A percentile compares a stretch with the other conserved stretches of the same genome.
Conservation (phyloP, 2,113 vertebrate species). For the Anser brachyrhynchus region DNA sequence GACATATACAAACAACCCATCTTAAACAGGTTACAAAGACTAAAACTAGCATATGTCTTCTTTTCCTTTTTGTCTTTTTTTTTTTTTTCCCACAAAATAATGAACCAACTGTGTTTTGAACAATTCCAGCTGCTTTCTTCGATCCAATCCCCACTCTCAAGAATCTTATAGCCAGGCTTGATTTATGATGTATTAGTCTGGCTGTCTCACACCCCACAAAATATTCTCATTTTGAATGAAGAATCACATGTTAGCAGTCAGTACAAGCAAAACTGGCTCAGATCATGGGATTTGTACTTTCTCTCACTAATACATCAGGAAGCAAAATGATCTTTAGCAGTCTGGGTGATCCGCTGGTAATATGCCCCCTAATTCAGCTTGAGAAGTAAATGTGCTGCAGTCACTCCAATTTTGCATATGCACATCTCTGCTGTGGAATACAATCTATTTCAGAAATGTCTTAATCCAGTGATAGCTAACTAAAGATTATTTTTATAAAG, state of each 20-base stretch:
- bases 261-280: background rate
- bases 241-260: background rate
- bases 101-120: background rate
- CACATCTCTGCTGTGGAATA: background rate
- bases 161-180: background rate
- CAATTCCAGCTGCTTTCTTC: background rate
- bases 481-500: background rate
- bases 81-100: background rate
- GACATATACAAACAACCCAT: background rate
- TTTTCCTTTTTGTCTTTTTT: background rate
- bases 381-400: background rate
- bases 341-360: background rate
- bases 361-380: background rate
- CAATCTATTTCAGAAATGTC: background rate
- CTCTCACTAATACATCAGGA: background rate
- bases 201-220: background rate
- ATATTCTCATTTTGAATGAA: background rate
- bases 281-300: background rate
- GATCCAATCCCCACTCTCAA: background rate
- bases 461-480: background rate
- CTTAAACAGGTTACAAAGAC: background rate
- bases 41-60: background rate
- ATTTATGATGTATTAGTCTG: background rate
- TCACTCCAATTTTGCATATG: background rate
- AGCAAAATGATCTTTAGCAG: background rate